A percentile compares a stretch with the other conserved stretches of the same genome.
phyloP scores from a whole-genome alignment of 2,888 invertebrate genomes.

The Acanthacorydalis orientalis region DNA sequence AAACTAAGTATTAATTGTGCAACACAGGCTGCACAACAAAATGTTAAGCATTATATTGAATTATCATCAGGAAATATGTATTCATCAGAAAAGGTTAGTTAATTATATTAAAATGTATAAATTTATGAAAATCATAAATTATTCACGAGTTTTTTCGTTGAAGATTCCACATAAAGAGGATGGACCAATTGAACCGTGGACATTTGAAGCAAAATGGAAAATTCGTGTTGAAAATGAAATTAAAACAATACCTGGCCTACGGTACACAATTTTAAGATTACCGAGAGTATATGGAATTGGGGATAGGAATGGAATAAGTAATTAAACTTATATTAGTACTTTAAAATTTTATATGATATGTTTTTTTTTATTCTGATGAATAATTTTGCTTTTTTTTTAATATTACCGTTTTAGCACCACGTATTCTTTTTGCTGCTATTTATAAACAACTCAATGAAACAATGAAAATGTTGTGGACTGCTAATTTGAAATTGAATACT shows the following conservation, averaged over 20 bases:
- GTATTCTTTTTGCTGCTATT: slow-evolving; percentile 71
- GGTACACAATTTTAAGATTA: slow-evolving; percentile 64
- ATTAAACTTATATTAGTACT: slow-evolving; percentile 18
- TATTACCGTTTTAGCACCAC: slow-evolving; percentile 45
- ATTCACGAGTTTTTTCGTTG: not conserved
- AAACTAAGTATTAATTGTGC: slow-evolving; percentile 75
- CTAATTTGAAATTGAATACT: slow-evolving; percentile 69
- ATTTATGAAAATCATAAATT: too few species aligned
- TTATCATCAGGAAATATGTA: slow-evolving; percentile 71
- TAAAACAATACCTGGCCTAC: slow-evolving; percentile 44
- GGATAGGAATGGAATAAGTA: slow-evolving; percentile 68
- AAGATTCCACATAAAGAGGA: slow-evolving; percentile 53
- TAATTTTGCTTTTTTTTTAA: not conserved
- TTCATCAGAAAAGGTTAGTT: slow-evolving; percentile 55
- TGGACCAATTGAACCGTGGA: slow-evolving; percentile 67
- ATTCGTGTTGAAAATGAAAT: slow-evolving; percentile 65
- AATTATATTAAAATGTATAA: not conserved
- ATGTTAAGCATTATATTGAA: slow-evolving; percentile 60
- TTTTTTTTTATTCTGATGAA: not conserved
- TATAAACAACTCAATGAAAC: slow-evolving; percentile 78
- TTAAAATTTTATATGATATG: not conserved
- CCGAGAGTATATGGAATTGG: slow-evolving; percentile 77
- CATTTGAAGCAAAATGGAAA: slow-evolving; percentile 68
- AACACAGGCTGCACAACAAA: slow-evolving; percentile 49
- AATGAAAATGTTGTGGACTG: slow-evolving; percentile 84